Base-by-base conservation (phyloP, 1,140 invertebrate species). In the Melanaphis sacchari region DNA sequence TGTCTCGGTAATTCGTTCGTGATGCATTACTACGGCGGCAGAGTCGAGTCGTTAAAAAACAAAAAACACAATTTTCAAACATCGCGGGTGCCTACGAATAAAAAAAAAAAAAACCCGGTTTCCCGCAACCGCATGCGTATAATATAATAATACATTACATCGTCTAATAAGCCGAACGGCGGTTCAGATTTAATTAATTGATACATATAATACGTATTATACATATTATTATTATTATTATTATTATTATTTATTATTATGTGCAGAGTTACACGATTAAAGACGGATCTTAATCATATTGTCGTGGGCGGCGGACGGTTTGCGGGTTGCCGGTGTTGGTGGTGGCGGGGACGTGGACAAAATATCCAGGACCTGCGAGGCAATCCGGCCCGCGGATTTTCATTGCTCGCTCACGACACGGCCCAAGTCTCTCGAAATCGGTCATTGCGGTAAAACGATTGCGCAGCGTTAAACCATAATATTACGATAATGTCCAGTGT, bases 141-240 rank as follows among this genome's bases (percentile, higher is more conserved):
- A 43, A 43, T 43, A 43, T 43, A 49, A 49, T n/a, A n/a, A 43
- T 90, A 26, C 18, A 49, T 49, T 18, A 31, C 11, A 89, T 89
- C 38, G 52, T 18, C 22, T 90, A 66, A 90, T 90, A 41, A 66
- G 52, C 38, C 52, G 22, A 43, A 18, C 54, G 38, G 41, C 54
- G 38, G 41, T 82, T 92, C 59, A 82, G 90, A 92, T 92, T 82
- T 92, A 92, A 92, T 92, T 92, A 92, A 92, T 82, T 92, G 90
- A 92, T 92, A 92, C 38, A 41, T 11, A 41, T 26, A 54, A 18
- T 31, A 88, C 41, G 2, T 18, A 21, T 76, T 76, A 76, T 36
- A 15, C 59, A n/a, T 18, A 49, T 49, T 49, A 46, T 15, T 49
- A 49, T 49, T 49, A 46, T 46, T 18, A 49, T 49, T 49, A 49